Evolutionary conservation across 1,140 invertebrate genomes (phyloP).

Genomic region (Andricus grossulariae): DNA sequence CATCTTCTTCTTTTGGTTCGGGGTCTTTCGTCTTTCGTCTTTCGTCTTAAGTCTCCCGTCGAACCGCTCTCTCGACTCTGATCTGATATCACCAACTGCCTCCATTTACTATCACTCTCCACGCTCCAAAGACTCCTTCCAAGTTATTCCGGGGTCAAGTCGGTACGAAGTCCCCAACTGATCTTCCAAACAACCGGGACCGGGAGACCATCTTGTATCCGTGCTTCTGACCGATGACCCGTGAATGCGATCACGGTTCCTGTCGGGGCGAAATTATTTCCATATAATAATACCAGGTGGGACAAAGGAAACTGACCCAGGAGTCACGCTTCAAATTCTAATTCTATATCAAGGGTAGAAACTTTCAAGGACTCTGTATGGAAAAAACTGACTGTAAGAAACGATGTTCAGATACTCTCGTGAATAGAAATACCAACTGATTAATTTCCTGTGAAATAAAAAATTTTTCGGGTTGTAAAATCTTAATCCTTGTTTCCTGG

Average conservation of each 20-base stretch:
- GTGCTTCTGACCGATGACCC: constrained; percentile 12
- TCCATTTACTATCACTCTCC: constrained; percentile 47
- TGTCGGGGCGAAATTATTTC: constrained; percentile 1
- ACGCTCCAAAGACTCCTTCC: constrained; percentile 38
- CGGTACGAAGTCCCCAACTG: neutral
- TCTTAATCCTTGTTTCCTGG: no score
- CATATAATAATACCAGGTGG: neutral
- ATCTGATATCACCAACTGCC: constrained; percentile 45
- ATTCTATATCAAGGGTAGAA: no score
- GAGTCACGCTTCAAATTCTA: neutral
- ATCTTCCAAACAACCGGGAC: constrained; percentile 5
- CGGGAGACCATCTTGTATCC: constrained; percentile 11
- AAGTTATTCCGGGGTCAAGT: constrained; percentile 23
- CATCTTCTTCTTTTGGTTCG: constrained; percentile 40
- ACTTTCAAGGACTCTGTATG: no score
- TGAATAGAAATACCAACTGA: no score
- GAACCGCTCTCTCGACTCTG: constrained; percentile 33
- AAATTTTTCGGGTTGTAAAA: no score
- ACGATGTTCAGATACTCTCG: no score
- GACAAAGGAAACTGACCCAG: neutral
- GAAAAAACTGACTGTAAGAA: no score
- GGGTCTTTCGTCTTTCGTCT: constrained; percentile 30
- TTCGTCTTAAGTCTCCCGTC: constrained; percentile 25
- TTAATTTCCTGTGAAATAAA: no score
- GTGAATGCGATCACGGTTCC: neutral